Conservation (phyloP, 1,140 invertebrate genomes). For the Proales similis region DNA sequence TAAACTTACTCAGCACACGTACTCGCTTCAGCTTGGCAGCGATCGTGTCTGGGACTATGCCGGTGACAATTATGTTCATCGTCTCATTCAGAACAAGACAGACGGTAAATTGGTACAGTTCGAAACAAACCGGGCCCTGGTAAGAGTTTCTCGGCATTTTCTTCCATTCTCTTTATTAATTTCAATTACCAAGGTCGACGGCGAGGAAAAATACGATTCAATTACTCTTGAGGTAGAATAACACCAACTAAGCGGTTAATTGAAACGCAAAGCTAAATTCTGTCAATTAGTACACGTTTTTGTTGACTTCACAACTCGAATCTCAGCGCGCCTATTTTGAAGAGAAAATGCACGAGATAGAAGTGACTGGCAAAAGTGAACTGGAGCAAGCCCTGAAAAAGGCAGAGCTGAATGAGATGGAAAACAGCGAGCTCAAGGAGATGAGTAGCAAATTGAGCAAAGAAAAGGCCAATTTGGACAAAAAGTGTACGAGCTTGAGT, state of each 20-base stretch:
- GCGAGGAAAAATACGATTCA: constrained; percentile 42
- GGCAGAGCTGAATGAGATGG: constrained; percentile 40
- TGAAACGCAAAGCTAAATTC: neutral
- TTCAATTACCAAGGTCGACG: constrained; percentile 8
- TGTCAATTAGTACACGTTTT: constrained; percentile 73
- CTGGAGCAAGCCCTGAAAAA: constrained; percentile 23
- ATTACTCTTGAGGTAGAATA: constrained; percentile 38
- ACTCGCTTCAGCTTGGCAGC: constrained; percentile 84
- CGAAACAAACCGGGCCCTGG: constrained; percentile 53
- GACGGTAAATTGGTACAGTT: constrained; percentile 89
- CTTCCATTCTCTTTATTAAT: constrained; percentile 68
- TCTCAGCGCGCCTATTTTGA: constrained; percentile 87
- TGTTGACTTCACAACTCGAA: constrained; percentile 91
- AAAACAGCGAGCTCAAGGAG: constrained; percentile 44
- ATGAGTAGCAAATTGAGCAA: constrained; percentile 47
- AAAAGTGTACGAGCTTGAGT: constrained; percentile 44
- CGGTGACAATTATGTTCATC: constrained; percentile 93
- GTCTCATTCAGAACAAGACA: constrained; percentile 85
- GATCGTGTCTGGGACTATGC: constrained; percentile 97
- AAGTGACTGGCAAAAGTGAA: constrained; percentile 42
- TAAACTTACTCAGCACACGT: constrained; percentile 86
- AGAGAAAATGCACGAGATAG: constrained; percentile 64
- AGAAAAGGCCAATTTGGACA: constrained; percentile 49
- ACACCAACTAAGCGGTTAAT: neutral
- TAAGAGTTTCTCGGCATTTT: constrained; percentile 72